A percentile compares a stretch with the other conserved stretches of the same genome.
These are phyloP conservation scores for Austrofundulus limnaeus DNA, from an alignment of 2,113 vertebrate species.

Conservation along the genomic window DNA sequence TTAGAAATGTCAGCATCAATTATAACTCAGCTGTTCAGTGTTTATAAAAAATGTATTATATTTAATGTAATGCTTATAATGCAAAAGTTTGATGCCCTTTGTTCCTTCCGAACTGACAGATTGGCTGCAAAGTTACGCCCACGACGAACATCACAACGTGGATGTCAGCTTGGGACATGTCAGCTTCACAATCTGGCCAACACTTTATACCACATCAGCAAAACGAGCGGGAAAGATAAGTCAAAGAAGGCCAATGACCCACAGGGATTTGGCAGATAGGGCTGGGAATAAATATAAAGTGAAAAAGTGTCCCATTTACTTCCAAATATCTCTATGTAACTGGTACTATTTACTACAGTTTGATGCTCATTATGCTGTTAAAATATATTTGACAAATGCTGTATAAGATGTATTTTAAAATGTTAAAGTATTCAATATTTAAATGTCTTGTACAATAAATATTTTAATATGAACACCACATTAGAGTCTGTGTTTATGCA, in stretches of 20 bases:
- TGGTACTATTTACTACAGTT: conserved; percentile 55
- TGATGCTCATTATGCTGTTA: conserved; percentile 16
- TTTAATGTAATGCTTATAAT: too few relatives aligned
- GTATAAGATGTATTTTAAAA: conserved; percentile 20
- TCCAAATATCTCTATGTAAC: conserved; percentile 42
- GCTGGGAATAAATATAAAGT: conserved; percentile 5
- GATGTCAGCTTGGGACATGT: conserved; percentile 80
- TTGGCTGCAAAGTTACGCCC: conserved; percentile 34
- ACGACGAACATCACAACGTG: conserved; percentile 60
- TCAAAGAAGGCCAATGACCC: conserved; percentile 72
- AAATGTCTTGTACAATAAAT: conserved; percentile 60
- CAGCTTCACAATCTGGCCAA: conserved; percentile 80
- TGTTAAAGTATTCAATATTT: conserved; percentile 53
- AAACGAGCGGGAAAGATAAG: conserved; percentile 67
- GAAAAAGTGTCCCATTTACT: conserved; percentile 9
- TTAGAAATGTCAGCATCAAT: too few relatives aligned
- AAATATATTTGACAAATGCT: conserved; percentile 21
- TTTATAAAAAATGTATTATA: too few relatives aligned
- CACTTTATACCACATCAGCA: conserved; percentile 70
- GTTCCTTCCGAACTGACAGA: conserved; percentile 25
- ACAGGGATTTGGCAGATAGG: conserved; percentile 75
- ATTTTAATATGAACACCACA: conserved; percentile 38
- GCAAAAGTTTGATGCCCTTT: neutral
- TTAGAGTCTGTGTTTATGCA: neutral
- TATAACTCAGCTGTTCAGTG: too few relatives aligned